Base-by-base conservation (phyloP, 2,797 vertebrate genomes). In the Capromys pilorides region DNA sequence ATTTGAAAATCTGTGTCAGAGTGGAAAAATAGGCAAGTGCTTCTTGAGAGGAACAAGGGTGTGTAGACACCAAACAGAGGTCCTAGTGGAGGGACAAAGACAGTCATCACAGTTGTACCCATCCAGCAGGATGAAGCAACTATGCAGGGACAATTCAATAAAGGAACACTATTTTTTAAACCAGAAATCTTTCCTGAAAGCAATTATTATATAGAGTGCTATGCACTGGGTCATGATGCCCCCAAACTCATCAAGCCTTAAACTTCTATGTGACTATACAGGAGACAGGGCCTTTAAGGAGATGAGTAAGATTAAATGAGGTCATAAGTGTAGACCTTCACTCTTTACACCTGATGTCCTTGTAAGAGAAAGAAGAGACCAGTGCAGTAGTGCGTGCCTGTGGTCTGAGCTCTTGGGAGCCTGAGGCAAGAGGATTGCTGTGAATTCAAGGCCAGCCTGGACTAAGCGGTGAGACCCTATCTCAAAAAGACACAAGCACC, bases 1-100 rank as follows among this genome's bases (percentile, higher is more conserved):
- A 81, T 71, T 61, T 91, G 41, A 67, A 95, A 91, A 86, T 89
- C 14, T 54, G 75, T 75, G 80, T 62, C 33, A 10, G 59, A 88
- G 83, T 88, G 10, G 21, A 69, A 91, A 78, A 71, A 39, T 13
- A 22, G 1, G 31, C 54, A 88, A 92, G 19, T 51, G 28, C 66
- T 86, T 86, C 75, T 80, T 18, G 2, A 57, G 59, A 77, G 66
- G 71, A 62, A 75, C 28, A n/a, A 14, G 61, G 75, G 24, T 91
- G 66, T 86, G 49, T 54, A n/a, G 45, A 62, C 81, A 73, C 8
- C 73, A 94, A 93, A 41, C 12, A 1, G 59, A 79, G 69, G 75
- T 36, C 67, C 67, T 94, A 33, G 54, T 59, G 67, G 36, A 75
- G 36, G 64, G 28, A 66, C 54, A 51, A 73, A 67, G 73, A 49